phyloP scores from a whole-genome alignment of 64 coral and sea anemone species.

The Dendronephthya gigantea region DNA sequence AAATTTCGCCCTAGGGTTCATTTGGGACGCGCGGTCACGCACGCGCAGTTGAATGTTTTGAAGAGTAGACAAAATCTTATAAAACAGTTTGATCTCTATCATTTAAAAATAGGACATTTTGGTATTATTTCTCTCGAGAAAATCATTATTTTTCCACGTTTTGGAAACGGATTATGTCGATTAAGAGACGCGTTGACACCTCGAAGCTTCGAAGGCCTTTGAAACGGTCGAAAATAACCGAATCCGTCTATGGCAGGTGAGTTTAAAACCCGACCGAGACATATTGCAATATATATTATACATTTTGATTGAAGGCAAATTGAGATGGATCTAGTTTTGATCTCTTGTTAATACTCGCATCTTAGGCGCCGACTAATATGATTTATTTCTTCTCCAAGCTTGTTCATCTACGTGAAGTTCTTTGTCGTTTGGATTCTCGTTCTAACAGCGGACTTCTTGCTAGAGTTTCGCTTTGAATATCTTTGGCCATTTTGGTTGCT shows the following conservation, averaged over 20 bases:
- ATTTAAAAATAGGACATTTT: neutral
- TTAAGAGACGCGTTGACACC: conserved; percentile 98
- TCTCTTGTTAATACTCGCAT: neutral
- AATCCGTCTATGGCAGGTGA: conserved; percentile 99
- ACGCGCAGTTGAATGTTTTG: neutral
- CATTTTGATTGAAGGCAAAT: conserved; percentile 11
- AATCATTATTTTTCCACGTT: conserved; percentile 29
- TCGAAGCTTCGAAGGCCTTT: conserved; percentile 91
- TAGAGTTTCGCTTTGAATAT: conserved; percentile 99
- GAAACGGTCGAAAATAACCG: conserved; percentile 96
- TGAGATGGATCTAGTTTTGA: conserved; percentile 14
- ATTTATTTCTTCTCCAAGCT: conserved; percentile 63
- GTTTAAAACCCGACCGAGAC: neutral
- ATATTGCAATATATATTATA: neutral
- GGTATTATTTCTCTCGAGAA: neutral
- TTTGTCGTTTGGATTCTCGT: conserved; percentile 99
- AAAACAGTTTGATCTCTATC: neutral
- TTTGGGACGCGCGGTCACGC: neutral
- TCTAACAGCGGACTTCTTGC: conserved; percentile 89
- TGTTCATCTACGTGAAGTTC: conserved; percentile 93
- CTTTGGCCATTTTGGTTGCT: conserved; percentile 98
- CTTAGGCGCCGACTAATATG: conserved; percentile 19
- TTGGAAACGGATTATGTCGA: conserved; percentile 50
- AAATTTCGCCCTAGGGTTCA: neutral
- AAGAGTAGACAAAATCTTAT: neutral